Evolutionary conservation across 2,113 vertebrate genomes (phyloP).

Genomic region (Mustelus asterias): DNA sequence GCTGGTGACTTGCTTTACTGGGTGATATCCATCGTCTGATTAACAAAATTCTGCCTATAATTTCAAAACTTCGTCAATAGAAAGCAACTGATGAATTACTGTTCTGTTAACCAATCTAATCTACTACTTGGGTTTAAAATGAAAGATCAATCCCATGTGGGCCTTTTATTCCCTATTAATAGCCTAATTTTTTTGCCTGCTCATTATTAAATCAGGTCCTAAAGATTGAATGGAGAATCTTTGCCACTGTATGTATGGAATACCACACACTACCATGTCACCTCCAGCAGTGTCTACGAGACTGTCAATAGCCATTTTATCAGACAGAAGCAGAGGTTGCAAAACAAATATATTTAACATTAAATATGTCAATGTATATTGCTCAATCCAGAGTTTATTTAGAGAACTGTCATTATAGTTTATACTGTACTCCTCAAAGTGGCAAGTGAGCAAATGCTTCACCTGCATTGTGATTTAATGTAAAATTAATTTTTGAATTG

Average conservation of each 20-base stretch:
- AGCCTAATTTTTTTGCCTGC: not conserved
- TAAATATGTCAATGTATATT: not conserved
- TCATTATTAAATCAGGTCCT: not conserved
- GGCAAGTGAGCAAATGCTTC: not conserved
- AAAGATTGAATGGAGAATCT: not conserved
- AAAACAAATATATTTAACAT: not conserved
- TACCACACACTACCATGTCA: not conserved
- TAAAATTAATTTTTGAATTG: not conserved
- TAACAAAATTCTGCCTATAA: not conserved
- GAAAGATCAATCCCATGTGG: not conserved
- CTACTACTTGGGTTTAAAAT: not conserved
- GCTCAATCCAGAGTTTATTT: not conserved
- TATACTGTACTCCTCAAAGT: not conserved
- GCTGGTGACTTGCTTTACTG: too few relatives aligned
- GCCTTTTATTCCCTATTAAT: not conserved
- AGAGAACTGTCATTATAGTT: not conserved
- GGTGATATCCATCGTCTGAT: too few relatives aligned
- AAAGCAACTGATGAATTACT: not conserved
- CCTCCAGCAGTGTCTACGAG: not conserved
- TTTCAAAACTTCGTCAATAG: not conserved
- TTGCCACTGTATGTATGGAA: not conserved
- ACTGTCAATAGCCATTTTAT: not conserved
- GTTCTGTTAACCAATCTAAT: not conserved
- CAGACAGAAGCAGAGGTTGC: not conserved
- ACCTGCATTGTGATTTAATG: not conserved